Percentiles rank a stretch among this genome's conserved stretches.
Evolutionary conservation across 2,888 invertebrate genomes (phyloP).

Genomic region (Julus scanicus): DNA sequence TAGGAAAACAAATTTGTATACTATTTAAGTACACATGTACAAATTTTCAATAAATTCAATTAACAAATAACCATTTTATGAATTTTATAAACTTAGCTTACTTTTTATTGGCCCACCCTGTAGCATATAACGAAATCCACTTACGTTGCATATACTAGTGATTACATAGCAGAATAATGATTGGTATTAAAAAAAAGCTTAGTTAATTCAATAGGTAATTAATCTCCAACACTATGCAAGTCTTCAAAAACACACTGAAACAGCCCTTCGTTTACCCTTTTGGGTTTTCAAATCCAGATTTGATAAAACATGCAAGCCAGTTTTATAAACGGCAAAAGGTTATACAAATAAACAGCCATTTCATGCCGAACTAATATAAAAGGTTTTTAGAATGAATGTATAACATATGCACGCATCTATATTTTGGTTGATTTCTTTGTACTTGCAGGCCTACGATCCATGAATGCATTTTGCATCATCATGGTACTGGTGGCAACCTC

Average conservation of each 20-base stretch:
- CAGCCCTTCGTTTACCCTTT: neutral
- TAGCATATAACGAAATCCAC: too few species aligned
- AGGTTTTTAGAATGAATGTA: neutral
- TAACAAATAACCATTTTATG: too few species aligned
- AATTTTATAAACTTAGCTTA: too few species aligned
- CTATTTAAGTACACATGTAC: too few species aligned
- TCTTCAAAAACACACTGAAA: conserved; percentile 2
- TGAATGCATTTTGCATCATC: conserved; percentile 30
- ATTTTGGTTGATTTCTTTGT: conserved; percentile 4
- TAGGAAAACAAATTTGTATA: too few species aligned
- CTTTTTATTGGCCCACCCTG: too few species aligned
- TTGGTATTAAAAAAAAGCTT: neutral
- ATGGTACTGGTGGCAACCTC: conserved; percentile 14
- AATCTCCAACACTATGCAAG: neutral
- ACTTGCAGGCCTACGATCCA: neutral
- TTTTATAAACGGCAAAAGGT: neutral
- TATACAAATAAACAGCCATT: conserved; percentile 29
- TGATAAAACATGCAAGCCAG: neutral
- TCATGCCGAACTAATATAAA: conserved; percentile 10
- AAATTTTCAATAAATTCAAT: too few species aligned
- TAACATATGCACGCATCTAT: neutral
- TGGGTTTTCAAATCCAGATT: neutral
- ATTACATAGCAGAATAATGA: neutral
- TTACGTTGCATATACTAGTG: too few species aligned
- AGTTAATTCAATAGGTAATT: neutral